Percentiles rank a stretch among this genome's conserved stretches.
Evolutionary conservation across 2,888 invertebrate species (phyloP).

Genomic region (Onchidella celtica): DNA sequence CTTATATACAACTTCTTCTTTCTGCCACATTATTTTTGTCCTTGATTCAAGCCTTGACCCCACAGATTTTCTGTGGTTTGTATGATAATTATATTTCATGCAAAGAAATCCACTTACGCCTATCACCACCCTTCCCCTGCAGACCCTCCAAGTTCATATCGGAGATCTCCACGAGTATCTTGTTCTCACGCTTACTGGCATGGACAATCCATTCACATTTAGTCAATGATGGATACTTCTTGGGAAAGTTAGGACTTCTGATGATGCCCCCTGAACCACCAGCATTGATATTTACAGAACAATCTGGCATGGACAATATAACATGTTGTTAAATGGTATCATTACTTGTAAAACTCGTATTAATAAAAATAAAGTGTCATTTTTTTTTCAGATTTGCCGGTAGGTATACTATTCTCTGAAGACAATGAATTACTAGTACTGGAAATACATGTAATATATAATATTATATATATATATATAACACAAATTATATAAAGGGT

Average conservation of each 20-base stretch:
- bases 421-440: too few relatives aligned
- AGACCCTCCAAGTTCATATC: constrained; percentile 96
- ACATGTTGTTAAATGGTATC: too few relatives aligned
- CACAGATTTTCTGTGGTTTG: background rate
- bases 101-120: constrained; percentile 11
- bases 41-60: background rate
- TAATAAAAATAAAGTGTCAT: too few relatives aligned
- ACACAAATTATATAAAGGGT: too few relatives aligned
- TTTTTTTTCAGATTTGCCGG: too few relatives aligned
- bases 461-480: too few relatives aligned
- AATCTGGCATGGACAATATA: background rate
- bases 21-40: background rate
- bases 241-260: constrained; percentile 94
- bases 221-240: constrained; percentile 87
- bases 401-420: too few relatives aligned
- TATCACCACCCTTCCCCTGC: background rate
- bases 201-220: constrained; percentile 98
- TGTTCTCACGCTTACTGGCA: constrained; percentile 89
- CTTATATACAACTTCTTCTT: too few relatives aligned
- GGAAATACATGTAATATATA: too few relatives aligned
- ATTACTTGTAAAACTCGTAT: too few relatives aligned
- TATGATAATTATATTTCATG: background rate
- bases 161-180: constrained; percentile 94
- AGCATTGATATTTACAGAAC: constrained; percentile 81
- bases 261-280: constrained; percentile 84